Evolutionary conservation across 2,113 vertebrate species (phyloP), one percentile per base, ranked within the genome.

Genomic region (Orthonyx spaldingii): DNA sequence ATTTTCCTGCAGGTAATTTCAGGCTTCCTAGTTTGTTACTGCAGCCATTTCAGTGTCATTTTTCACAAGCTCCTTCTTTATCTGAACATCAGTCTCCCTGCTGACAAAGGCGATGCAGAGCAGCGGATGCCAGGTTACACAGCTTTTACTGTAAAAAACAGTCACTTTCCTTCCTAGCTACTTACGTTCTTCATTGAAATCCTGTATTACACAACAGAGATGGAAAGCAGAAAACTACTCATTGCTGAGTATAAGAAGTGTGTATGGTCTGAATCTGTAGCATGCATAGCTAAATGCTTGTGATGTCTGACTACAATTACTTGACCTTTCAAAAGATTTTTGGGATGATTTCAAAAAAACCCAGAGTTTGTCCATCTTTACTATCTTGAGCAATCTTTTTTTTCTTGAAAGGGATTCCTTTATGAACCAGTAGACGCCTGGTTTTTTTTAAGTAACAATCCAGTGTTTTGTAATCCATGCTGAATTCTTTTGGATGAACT

Each of bases 381-480:
- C 50, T 93, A 56, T 95, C 92, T 97, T 97, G 85, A 90, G 95
- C 95, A 97, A 97, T 96, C 76, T 37, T 94, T 90, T 66, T 33
- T 94, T 94, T 86, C 82, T 83, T 94, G 85, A 96, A 96, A 95
- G 74, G 68, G 71, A 96, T 97, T 96, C 85, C 93, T 97, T 95
- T 84, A 96, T 89, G 92, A 94, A 93, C 90, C 93, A 96, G 94
- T 52, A 59, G 91, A 87, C n/a, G 92, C 93, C 93, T 93, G 90
- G 1, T 95, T 95, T 94, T 95, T 94, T 93, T 74, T 89, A 93
- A 96, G 77, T 66, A 92, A 92, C 86, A 92, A 93, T 86, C 83
- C 59, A 90, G 56, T 6, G 0, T 97, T 96, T 97, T 96, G 92
- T 96, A 95, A 96, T 71, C 41, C 83, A 17, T 74, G 53, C 90